Percentiles rank a stretch among this genome's conserved stretches.
Conservation (phyloP, 2,113 vertebrate genomes). For the Dunckerocampus dactyliophorus region DNA sequence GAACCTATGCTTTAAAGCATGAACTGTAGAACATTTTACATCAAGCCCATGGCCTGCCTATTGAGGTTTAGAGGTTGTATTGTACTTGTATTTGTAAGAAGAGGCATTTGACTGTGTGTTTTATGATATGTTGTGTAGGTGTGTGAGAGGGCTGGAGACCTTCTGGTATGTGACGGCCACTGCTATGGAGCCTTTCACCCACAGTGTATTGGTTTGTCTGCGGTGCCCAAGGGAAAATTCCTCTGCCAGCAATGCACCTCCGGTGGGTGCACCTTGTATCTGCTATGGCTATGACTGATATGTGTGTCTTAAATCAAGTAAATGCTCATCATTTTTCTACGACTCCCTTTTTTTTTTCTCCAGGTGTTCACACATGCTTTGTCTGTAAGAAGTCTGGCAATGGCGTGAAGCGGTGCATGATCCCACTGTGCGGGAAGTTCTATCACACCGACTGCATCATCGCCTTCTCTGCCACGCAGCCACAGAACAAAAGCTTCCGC, state of each 20-base stretch:
- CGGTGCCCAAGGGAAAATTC: slow-evolving; percentile 88
- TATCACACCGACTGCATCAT: slow-evolving; percentile 88
- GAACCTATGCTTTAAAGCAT: no score
- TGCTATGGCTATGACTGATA: not conserved
- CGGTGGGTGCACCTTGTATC: slow-evolving; percentile 66
- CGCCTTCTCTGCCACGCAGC: slow-evolving; percentile 79
- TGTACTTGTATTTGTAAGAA: not conserved
- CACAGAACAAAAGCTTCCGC: slow-evolving; percentile 89
- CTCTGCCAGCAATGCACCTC: slow-evolving; percentile 90
- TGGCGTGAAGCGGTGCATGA: slow-evolving; percentile 89
- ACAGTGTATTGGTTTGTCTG: slow-evolving; percentile 87
- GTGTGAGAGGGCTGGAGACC: slow-evolving; percentile 90
- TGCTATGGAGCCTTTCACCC: slow-evolving; percentile 96
- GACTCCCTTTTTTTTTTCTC: not conserved
- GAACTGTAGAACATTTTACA: no score
- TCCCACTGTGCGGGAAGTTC: slow-evolving; percentile 94
- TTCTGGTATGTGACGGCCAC: slow-evolving; percentile 91
- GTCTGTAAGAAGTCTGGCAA: slow-evolving; percentile 87
- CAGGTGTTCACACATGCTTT: slow-evolving; percentile 91
- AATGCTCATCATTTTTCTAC: not conserved
- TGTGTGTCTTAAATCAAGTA: not conserved
- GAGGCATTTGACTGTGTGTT: not conserved
- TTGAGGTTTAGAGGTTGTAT: no score
- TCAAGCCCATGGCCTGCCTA: no score
- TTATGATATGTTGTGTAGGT: slow-evolving; percentile 69